These are phyloP conservation scores for Leptobrachium ailaonicum DNA, from an alignment of 2,113 vertebrate species.

Conservation along the genomic window DNA sequence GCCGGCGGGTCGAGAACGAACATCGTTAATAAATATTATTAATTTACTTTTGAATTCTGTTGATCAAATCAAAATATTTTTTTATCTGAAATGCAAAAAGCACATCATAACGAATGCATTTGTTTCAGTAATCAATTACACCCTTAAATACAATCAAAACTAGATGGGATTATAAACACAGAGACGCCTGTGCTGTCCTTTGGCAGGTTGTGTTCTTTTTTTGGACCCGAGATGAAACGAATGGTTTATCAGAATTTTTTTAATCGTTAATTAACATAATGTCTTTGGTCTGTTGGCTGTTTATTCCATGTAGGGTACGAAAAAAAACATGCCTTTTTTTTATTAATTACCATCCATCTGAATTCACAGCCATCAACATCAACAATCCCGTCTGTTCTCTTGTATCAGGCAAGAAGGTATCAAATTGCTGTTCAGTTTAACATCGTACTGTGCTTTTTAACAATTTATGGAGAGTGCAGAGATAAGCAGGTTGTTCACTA, in stretches of 20 bases:
- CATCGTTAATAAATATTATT: conserved; percentile 1
- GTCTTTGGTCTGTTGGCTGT: not conserved
- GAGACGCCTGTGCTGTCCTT: conserved; percentile 10
- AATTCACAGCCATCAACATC: conserved; percentile 14
- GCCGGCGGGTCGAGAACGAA: not conserved
- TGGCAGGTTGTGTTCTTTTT: conserved; percentile 19
- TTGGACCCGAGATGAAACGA: conserved; percentile 18
- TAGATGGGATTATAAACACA: not conserved
- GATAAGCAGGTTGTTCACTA: too few species aligned
- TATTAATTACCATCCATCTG: conserved; percentile 19
- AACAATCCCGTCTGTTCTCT: conserved; percentile 14
- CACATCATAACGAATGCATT: conserved; percentile 1
- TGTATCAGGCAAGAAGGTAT: not conserved
- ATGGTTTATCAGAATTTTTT: conserved; percentile 22
- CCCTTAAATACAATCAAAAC: conserved; percentile 8
- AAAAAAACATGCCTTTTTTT: not conserved
- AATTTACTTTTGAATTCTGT: not conserved
- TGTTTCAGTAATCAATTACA: conserved; percentile 3
- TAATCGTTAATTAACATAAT: conserved; percentile 18
- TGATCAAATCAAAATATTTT: conserved; percentile 15
- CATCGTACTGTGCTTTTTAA: too few species aligned
- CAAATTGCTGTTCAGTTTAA: not conserved
- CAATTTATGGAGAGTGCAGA: too few species aligned
- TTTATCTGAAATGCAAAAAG: conserved; percentile 13
- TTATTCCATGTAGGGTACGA: conserved; percentile 1